Evolutionary conservation across 2,797 vertebrate species (phyloP).

Genomic region (Ficedula albicollis): DNA sequence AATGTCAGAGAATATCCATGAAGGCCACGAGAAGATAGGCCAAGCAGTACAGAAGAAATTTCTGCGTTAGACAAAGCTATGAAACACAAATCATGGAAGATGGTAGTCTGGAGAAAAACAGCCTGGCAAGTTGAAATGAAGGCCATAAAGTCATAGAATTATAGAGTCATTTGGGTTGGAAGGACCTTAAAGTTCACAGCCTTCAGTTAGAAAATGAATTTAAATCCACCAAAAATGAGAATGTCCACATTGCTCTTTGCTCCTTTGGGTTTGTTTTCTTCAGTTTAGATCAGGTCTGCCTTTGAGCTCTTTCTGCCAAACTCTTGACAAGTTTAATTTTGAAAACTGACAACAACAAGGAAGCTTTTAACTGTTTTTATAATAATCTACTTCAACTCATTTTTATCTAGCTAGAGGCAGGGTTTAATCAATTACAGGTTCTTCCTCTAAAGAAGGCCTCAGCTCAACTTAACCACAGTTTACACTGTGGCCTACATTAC

Average conservation of each 20-base stretch:
- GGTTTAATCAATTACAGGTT: constrained; percentile 71
- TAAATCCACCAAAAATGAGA: not conserved
- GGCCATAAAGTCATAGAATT: not conserved
- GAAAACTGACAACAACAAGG: constrained; percentile 43
- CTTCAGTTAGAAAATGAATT: not conserved
- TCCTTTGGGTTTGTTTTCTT: constrained; percentile 35
- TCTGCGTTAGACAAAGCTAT: not conserved
- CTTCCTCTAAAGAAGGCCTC: constrained; percentile 64
- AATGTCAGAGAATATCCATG: constrained; percentile 41
- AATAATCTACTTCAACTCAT: constrained; percentile 32
- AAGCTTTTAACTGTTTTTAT: constrained; percentile 53
- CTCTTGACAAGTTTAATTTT: constrained; percentile 59
- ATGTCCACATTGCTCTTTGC: not conserved
- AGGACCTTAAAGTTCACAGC: not conserved
- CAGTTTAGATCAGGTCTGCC: constrained; percentile 11
- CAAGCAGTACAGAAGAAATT: not conserved
- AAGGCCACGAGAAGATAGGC: not conserved
- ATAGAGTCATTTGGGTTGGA: not conserved
- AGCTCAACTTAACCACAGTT: constrained; percentile 69
- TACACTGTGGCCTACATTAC: constrained; percentile 72
- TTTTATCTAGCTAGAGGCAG: constrained; percentile 66
- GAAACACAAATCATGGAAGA: not conserved
- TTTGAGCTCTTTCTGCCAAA: constrained; percentile 37
- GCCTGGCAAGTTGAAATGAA: constrained; percentile 4
- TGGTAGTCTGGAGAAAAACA: constrained; percentile 6